Evolutionary conservation across 1,140 invertebrate species (phyloP), one percentile per base, ranked within the genome.

Genomic region (Hypothenemus hampei): DNA sequence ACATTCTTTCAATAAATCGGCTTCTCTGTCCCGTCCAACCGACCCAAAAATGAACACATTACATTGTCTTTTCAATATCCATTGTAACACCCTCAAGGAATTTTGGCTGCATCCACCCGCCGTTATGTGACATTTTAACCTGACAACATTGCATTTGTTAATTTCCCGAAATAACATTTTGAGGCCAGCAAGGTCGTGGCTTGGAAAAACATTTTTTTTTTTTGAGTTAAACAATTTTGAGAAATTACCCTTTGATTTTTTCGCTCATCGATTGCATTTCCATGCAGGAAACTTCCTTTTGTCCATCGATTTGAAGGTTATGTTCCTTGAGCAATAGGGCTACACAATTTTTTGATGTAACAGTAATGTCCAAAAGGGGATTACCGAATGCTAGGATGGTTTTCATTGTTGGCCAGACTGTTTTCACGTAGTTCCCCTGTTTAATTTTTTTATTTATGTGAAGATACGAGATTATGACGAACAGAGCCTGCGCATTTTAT

Each of bases 351-450:
- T 71, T 62, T 16, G 78, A 66, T 35, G 68, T 69, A 15, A 81
- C 74, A 35, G 76, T 75, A n/a, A 81, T 76, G 62, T 85, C 83
- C 43, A 84, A 57, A 22, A 85, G 67, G 18, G 83, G 82, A 71
- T 85, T 85, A 11, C 82, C 82, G 63, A 83, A 80, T n/a, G 72
- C 72, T 18, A 67, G 39, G 19, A 63, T 37, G 46, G 56, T 63
- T 50, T 53, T 59, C 41, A 53, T 57, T 15, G n/a, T n/a, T n/a
- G n/a, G n/a, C n/a, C n/a, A n/a, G n/a, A n/a, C n/a, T n/a, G n/a
- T n/a, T n/a, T n/a, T n/a, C n/a, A n/a, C n/a, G n/a, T n/a, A n/a
- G n/a, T n/a, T n/a, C n/a, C n/a, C n/a, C n/a, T n/a, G n/a, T n/a
- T n/a, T n/a, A n/a, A n/a, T n/a, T n/a, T n/a, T n/a, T n/a, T n/a